Evolutionary conservation across 2,797 vertebrate genomes (phyloP).

Genomic region (Gobio occitaniae): DNA sequence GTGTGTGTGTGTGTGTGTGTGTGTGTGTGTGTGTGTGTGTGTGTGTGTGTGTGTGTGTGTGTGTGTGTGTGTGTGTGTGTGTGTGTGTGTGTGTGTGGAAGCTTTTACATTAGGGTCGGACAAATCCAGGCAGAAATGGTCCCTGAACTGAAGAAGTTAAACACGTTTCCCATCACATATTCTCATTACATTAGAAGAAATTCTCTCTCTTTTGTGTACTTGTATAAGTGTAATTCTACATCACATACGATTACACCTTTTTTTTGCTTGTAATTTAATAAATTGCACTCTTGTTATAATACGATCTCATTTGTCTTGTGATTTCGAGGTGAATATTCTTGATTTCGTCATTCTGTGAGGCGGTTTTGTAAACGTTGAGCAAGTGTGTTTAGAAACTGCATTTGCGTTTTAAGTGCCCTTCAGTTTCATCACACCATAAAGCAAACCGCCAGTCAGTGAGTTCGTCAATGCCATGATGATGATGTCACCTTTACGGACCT

Average conservation of each 20-base stretch:
- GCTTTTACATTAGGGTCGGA: no score
- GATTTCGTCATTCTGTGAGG: background rate
- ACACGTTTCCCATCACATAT: no score
- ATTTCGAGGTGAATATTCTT: background rate
- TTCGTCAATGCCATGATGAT: background rate
- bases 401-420: background rate
- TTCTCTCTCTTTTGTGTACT: background rate
- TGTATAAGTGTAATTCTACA: no score
- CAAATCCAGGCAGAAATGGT: no score
- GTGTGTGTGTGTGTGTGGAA: no score
- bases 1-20: no score
- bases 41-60: no score
- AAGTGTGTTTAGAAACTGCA: background rate
- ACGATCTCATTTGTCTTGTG: background rate
- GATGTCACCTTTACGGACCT: background rate
- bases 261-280: background rate
- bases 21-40: no score
- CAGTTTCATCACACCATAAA: constrained; percentile 8
- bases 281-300: background rate
- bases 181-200: background rate
- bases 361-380: background rate
- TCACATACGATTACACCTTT: rapidly evolving
- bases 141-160: background rate
- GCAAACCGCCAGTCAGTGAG: background rate
- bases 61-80: no score